Evolutionary conservation across 2,113 vertebrate species (phyloP).

Genomic region (Cettia cetti): DNA sequence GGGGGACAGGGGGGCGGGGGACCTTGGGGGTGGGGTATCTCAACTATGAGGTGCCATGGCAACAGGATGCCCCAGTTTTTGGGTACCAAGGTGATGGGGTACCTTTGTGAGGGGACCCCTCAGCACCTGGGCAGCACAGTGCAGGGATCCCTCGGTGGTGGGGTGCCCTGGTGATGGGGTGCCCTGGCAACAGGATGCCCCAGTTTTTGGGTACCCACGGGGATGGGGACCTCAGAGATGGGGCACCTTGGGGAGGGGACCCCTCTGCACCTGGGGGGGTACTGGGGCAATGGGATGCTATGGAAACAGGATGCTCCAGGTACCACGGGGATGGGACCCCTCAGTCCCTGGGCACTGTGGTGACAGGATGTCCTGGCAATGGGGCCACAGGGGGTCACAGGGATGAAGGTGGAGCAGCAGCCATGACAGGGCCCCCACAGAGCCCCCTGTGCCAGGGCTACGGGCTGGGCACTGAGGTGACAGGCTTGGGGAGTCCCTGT

Average conservation of each 20-base stretch:
- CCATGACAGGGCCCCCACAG: background rate
- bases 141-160: background rate
- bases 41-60: too few species aligned
- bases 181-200: background rate
- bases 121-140: background rate
- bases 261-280: background rate
- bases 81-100: background rate
- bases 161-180: background rate
- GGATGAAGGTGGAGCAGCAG: too few species aligned
- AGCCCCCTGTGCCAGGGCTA: background rate
- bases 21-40: background rate
- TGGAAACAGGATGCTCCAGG: background rate
- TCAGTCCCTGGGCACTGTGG: fast-evolving
- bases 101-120: background rate
- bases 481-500: too few species aligned
- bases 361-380: background rate
- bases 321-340: background rate
- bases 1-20: too few species aligned
- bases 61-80: fast-evolving
- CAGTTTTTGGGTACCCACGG: background rate
- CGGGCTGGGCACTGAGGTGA: fast-evolving
- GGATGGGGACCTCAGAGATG: background rate
- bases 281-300: too few species aligned
- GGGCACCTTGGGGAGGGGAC: background rate
- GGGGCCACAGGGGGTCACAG: fast-evolving